Evolutionary conservation across 2,888 invertebrate genomes (phyloP), one percentile per base, ranked within the genome.

Genomic region (Drosophila histrio): DNA sequence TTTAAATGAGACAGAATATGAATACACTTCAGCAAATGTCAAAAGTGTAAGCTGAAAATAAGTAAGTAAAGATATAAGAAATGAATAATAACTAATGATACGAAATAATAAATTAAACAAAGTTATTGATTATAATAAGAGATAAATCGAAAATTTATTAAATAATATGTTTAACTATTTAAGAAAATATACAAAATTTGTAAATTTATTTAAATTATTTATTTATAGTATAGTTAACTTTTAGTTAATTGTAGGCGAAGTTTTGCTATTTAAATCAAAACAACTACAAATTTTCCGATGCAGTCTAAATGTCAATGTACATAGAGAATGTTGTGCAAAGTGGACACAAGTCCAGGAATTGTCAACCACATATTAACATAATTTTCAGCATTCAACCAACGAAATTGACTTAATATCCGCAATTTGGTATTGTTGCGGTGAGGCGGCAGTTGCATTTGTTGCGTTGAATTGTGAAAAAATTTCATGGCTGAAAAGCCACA

Each of bases 391-490:
- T 32, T 38, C 7, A 17, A 46, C 50, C 4, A 24, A 19, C 26
- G 4, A 39, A 22, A 46, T 36, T 26, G 32, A 17, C 38, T 49
- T 53, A 44, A 49, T 49, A 22, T 44, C 53, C 49, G 58, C 39
- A 64, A 70, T 54, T 54, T 36, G 2, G 41, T 32, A 13, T 7
- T 17, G 24, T 36, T 26, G 49, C 17, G 24, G 49, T 26, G 0
- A 24, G 30, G n/a, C 11, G 11, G 9, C 21, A 44, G 19, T 52
- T 58, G 39, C 52, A 36, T 65, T 57, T 39, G n/a, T 7, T 24
- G 36, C 2, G 2, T 32, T 3, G n/a, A 11, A 39, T 43, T 36
- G 43, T 36, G 43, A 43, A 61, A 61, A 58, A 74, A 61, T 46
- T 50, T 41, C 24, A 54, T 46, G 39, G 19, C 8, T 30, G 54